These are phyloP conservation scores for Numenius phaeopus DNA, from an alignment of 2,797 vertebrate genomes.

Conservation along the genomic window DNA sequence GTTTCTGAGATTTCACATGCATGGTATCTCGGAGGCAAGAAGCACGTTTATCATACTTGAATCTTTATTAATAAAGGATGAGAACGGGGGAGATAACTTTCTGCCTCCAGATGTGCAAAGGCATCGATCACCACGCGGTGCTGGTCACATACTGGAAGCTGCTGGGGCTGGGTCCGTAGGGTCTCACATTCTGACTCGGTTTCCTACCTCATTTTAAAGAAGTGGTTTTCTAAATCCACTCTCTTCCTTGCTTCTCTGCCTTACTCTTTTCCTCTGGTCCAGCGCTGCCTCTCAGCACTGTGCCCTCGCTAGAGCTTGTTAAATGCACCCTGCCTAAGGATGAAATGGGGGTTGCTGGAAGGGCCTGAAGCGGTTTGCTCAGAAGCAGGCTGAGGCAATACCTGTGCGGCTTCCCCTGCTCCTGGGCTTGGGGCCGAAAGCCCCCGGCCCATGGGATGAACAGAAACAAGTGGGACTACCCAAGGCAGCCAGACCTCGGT, in stretches of 20 bases:
- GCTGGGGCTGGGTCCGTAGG: background rate
- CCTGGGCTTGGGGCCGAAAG: background rate
- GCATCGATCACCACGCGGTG: fast-evolving
- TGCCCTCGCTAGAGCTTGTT: no score
- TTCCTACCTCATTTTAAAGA: background rate
- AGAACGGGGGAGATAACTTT: background rate
- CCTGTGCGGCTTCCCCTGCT: background rate
- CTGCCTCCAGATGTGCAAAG: background rate
- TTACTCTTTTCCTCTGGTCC: background rate
- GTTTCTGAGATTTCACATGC: background rate
- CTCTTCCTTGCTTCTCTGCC: background rate
- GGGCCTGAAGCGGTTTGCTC: no score
- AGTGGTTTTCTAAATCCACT: background rate
- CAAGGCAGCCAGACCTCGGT: background rate
- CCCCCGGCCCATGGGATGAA: fast-evolving
- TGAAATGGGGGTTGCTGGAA: no score
- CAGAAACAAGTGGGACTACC: background rate
- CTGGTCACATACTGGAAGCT: background rate
- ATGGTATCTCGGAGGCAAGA: background rate
- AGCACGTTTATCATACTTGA: background rate
- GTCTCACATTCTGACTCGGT: fast-evolving
- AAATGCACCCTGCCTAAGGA: background rate
- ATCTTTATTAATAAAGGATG: background rate
- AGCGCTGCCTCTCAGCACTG: fast-evolving
- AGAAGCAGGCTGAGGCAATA: fast-evolving